These are phyloP conservation scores for Ptilodon capucinus DNA, from an alignment of 2,888 invertebrate species.

Conservation along the genomic window DNA sequence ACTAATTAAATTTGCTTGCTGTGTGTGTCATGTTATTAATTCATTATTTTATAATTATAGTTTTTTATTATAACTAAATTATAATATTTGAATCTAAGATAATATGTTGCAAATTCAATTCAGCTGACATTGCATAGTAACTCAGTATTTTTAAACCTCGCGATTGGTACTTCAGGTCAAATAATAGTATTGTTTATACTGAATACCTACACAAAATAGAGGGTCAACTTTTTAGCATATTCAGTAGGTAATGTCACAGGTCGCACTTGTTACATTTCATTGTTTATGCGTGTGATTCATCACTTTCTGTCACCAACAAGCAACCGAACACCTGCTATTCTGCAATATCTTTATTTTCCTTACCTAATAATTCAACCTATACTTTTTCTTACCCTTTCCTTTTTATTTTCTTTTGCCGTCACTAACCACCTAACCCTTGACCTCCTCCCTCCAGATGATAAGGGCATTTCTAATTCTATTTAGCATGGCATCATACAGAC, in stretches of 20 bases:
- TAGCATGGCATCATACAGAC: slow-evolving; percentile 92
- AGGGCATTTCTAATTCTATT: slow-evolving; percentile 75
- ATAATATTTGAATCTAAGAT: too few relatives aligned
- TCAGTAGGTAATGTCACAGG: slow-evolving; percentile 53
- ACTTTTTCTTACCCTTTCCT: not conserved
- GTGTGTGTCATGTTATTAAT: too few relatives aligned
- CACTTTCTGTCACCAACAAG: slow-evolving; percentile 28
- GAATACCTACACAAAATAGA: slow-evolving; percentile 21
- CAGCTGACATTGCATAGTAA: too few relatives aligned
- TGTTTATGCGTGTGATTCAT: slow-evolving; percentile 52
- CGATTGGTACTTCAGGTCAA: not conserved
- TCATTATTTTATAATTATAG: too few relatives aligned
- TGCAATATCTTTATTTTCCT: not conserved
- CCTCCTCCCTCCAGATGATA: slow-evolving; percentile 50
- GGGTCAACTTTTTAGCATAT: slow-evolving; percentile 47
- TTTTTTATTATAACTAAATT: too few relatives aligned
- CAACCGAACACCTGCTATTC: not conserved
- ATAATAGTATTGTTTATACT: not conserved
- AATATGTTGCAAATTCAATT: too few relatives aligned
- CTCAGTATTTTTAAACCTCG: too few relatives aligned
- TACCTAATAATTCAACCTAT: not conserved
- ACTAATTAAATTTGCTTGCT: too few relatives aligned
- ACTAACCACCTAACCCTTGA: slow-evolving; percentile 3
- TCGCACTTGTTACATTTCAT: slow-evolving; percentile 43
- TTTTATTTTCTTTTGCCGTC: not conserved